Base-by-base conservation (phyloP, 2,113 vertebrate genomes). In the Anguilla japonica region DNA sequence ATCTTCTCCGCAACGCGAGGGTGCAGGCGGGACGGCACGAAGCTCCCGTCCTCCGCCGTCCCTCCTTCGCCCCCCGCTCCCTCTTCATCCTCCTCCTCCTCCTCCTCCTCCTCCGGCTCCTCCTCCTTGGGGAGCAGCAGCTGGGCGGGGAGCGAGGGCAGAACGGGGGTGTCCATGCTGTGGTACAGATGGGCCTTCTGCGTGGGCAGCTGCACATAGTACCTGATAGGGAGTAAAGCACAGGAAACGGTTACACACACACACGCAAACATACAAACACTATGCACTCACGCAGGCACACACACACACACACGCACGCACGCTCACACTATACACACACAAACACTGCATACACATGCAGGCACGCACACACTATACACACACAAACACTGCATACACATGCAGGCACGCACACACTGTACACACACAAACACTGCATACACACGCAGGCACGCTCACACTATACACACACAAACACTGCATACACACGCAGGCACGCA, bases 121-220 rank as follows among this genome's bases (percentile, higher is more conserved):
- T 96, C 95, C 83, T 95, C 96, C 86, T 96, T 93, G 86, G 94
- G 87, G 41, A 91, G 0, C 78, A 93, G 91, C 89, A 95, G 94
- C 79, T 94, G 87, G 41, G 93, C 90, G 0, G 95, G 94, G 81
- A 95, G 95, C 79, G 93, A 87, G 88, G 95, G 92, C 20, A 95
- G 93, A 84, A 94, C 94, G 14, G 93, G 85, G 14, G 93, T 83
- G 83, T 96, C 96, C 90, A 96, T 86, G 89, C 96, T 94, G 63
- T 97, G 97, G 91, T 97, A 97, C 0, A 97, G 96, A 90, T 97
- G 97, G 79, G 97, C 97, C 89, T 97, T 96, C 91, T 96, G 94
- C 16, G 96, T 97, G 82, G 97, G 97, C 89, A 97, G 94, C 92
- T 97, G 96, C 82, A 96, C 91, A 84, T 97, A 97, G 95, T 96